Evolutionary conservation across 1,140 invertebrate species (phyloP).

Genomic region (Drosophila fuyamai): DNA sequence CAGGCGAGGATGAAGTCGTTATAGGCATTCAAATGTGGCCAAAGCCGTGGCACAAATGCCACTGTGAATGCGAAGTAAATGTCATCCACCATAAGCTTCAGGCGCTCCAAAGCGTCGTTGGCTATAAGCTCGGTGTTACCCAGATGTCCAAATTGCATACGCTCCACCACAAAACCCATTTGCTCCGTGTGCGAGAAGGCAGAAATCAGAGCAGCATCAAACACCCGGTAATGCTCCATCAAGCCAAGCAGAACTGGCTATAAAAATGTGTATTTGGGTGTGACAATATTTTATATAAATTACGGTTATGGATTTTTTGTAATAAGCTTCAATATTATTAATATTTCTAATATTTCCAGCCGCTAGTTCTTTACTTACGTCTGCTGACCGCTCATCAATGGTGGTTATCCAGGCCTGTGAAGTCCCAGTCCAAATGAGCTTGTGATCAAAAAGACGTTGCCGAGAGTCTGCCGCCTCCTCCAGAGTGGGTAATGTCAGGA

Average conservation of each 20-base stretch:
- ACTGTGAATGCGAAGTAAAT: slow-evolving; percentile 61
- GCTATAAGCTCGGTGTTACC: slow-evolving; percentile 64
- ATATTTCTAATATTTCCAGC: too few relatives aligned
- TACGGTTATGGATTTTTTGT: too few relatives aligned
- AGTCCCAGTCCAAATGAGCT: slow-evolving; percentile 64
- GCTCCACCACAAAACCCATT: slow-evolving; percentile 76
- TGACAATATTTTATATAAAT: too few relatives aligned
- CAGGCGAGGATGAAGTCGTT: slow-evolving; percentile 63
- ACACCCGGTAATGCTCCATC: slow-evolving; percentile 48
- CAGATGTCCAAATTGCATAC: slow-evolving; percentile 71
- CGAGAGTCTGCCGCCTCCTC: slow-evolving; percentile 77
- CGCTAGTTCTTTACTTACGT: slow-evolving; percentile 39
- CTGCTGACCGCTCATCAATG: slow-evolving; percentile 36
- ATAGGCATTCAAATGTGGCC: slow-evolving; percentile 55
- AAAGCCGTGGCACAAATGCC: slow-evolving; percentile 69
- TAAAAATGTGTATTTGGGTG: background rate
- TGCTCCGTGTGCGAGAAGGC: slow-evolving; percentile 55
- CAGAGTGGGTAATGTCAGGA: slow-evolving; percentile 71
- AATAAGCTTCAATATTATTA: too few relatives aligned
- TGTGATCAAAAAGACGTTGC: slow-evolving; percentile 60
- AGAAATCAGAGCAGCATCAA: slow-evolving; percentile 43
- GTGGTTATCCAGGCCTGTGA: slow-evolving; percentile 62
- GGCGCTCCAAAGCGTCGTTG: slow-evolving; percentile 56
- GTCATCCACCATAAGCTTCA: slow-evolving; percentile 78
- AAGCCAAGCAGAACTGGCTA: slow-evolving; percentile 55